Base-by-base conservation (phyloP, 1,140 invertebrate genomes). In the Varroa destructor region DNA sequence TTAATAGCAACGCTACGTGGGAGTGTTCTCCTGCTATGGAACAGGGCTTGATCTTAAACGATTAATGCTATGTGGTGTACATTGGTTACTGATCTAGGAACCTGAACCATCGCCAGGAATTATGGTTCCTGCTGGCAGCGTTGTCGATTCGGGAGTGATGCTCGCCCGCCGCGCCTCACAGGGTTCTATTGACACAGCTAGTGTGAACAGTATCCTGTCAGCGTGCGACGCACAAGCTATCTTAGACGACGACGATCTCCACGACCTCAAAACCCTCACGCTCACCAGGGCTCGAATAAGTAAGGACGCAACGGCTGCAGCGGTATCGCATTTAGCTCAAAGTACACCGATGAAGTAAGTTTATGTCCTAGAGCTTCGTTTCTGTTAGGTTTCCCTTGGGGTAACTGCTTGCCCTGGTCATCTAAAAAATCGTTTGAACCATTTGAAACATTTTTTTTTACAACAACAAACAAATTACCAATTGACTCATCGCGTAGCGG, bases 161-260 rank as follows among this genome's bases (percentile, higher is more conserved):
- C 37, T 67, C 40, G 37, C 61, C 61, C 61, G 61, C 46, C 61
- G 61, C 61, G 61, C 61, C 61, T 67, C 61, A 43, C 61, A 67
- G 61, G 61, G 61, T 67, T 67, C 61, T 67, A 67, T 67, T 67
- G 61, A 67, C 61, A 67, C 61, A 12, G 37, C 71, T n/a, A 77
- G 75, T 57, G 70, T 75, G 25, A 76, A 75, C 40, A 75, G 74
- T 25, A 73, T 75, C n/a, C 73, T 74, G 4, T 77, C 75, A 10
- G 61, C 61, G 61, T 67, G 61, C 61, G 61, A 67, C 61, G 61
- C 61, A 40, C 61, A 67, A 8, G 46, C 61, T 67, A 67, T 67
- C 37, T 37, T 67, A 89, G 14, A 92, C 90, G 0, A 92, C 90
- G 0, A 90, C 89, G 0, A 91, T 89, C 76, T 91, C 89, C 61